Evolutionary conservation across 1,140 invertebrate genomes (phyloP).

Genomic region (Notospermus geniculatus): DNA sequence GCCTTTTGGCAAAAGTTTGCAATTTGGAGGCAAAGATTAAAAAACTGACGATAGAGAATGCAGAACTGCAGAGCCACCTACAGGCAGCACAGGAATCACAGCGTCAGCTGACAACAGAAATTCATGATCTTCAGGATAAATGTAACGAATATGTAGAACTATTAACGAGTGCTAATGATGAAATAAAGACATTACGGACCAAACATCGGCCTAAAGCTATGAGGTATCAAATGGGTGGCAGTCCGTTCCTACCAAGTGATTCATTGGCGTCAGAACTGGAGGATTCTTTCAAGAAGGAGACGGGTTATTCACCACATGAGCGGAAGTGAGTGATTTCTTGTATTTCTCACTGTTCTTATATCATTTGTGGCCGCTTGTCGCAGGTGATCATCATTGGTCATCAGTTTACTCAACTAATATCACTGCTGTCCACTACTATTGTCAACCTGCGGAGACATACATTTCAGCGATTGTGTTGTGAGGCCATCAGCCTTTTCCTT

Average conservation of each 20-base stretch:
- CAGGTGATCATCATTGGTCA: too few species aligned
- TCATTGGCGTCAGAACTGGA: slow-evolving; percentile 87
- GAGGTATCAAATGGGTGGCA: slow-evolving; percentile 34
- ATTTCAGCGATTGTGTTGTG: too few species aligned
- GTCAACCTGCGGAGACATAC: too few species aligned
- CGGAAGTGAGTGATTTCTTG: slow-evolving; percentile 32
- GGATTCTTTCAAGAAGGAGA: slow-evolving; percentile 68
- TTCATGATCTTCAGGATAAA: slow-evolving; percentile 69
- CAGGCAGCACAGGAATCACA: slow-evolving; percentile 87
- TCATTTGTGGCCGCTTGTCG: too few species aligned
- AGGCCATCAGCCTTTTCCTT: too few species aligned
- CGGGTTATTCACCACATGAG: slow-evolving; percentile 38
- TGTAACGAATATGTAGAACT: slow-evolving; percentile 67
- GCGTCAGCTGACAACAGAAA: slow-evolving; percentile 76
- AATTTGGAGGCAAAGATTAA: slow-evolving; percentile 69
- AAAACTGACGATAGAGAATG: slow-evolving; percentile 72
- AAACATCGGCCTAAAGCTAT: slow-evolving; percentile 56
- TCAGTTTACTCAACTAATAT: too few species aligned
- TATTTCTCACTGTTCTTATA: too few species aligned
- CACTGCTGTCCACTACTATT: too few species aligned
- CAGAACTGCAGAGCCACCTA: slow-evolving; percentile 77
- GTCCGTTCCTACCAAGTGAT: slow-evolving; percentile 52
- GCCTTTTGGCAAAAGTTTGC: slow-evolving; percentile 70
- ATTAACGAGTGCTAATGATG: slow-evolving; percentile 83
- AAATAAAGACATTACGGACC: slow-evolving; percentile 72